Evolutionary conservation across 2,113 vertebrate species (phyloP), one percentile per base, ranked within the genome.

Genomic region (Pomatorhinus ruficollis): DNA sequence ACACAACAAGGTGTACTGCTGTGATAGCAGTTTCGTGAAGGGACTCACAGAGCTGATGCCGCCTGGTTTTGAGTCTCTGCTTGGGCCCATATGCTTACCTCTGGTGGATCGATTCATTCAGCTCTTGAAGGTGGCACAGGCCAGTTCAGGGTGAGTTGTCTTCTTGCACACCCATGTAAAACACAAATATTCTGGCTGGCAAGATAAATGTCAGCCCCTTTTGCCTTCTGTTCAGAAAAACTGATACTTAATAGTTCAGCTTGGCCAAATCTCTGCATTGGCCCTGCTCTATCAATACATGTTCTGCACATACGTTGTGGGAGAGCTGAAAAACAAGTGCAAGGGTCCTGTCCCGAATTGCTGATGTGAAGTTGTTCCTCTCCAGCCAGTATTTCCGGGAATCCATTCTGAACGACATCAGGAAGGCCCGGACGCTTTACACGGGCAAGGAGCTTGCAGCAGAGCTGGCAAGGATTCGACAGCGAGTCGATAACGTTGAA

Each of bases 1-100:
- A 5, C 99, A 99, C 87, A 99, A 98, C 97, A 99, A 99, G 97
- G 99, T 99, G 70, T 99, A 99, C 97, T 99, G 99, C 98, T 99
- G 99, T 69, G 99, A 99, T 47, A 98, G 99, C 96, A 99, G 98
- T 93, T 98, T 99, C 57, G 98, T 99, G 98, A 99, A 99, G 97
- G 99, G 99, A 45, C 95, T 99, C 60, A 99, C 99, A 0, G 99
- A 99, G 88, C 98, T 99, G 93, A 99, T 99, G 99, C 99, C 99
- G 53, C 99, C 99, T 13, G 99, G 98, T 92, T 99, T 99, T 11
- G 99, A 99, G 97, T 98, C 99, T 35, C 97, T 99, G 76, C 98
- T 99, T 70, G 99, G 99, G 4, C 99, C 99, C 81, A 99, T 99
- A 97, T 99, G 99, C 98, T 98, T 99, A 97, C 99, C 99, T 6